Base-by-base conservation (phyloP, 2,797 vertebrate species). In the Caiman crocodilus region DNA sequence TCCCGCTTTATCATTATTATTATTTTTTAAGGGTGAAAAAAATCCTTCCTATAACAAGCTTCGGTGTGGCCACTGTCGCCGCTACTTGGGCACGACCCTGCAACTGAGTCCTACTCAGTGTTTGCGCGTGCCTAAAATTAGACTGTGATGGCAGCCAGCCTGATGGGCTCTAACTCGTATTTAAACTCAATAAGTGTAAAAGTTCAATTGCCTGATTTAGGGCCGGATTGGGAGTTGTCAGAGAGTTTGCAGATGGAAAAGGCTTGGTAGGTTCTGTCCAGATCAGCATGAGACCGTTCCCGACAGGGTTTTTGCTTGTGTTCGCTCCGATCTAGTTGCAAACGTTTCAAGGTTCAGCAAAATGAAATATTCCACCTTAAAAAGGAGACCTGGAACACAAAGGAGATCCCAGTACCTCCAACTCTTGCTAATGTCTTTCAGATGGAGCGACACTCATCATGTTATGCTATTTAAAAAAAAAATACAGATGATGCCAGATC, bases 341-440 rank as follows among this genome's bases (percentile, higher is more conserved):
- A 85, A 71, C 35, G 11, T 25, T 79, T 60, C 10, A n/a, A 76
- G n/a, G 57, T 76, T 35, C 55, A 85, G n/a, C 50, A 74, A 15
- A 76, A 80, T 85, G 71, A 85, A 10, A 18, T 35, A 32, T n/a
- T 81, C 79, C 77, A 90, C 58, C 63, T 84, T 87, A 61, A 82
- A 89, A 95, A 64, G 12, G 28, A 82, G 7, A 42, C 87, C 30
- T 15, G 26, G 76, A 77, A 23, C n/a, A 55, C 42, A 50, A 10
- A 50, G 42, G 42, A 50, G 42, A 50, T 50, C 42, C 42, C 42
- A 50, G 42, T 50, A 50, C 42, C 42, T 50, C 42, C 42, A 42
- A 42, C 32, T 74, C 83, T 71, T 85, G 35, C 35, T 90, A 60
- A 89, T 74, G 8, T 55, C 32, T 94, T 89, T 87, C 90, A 94